Evolutionary conservation across 2,888 invertebrate species (phyloP), one percentile per base, ranked within the genome.

Genomic region (Catocala sponsa): DNA sequence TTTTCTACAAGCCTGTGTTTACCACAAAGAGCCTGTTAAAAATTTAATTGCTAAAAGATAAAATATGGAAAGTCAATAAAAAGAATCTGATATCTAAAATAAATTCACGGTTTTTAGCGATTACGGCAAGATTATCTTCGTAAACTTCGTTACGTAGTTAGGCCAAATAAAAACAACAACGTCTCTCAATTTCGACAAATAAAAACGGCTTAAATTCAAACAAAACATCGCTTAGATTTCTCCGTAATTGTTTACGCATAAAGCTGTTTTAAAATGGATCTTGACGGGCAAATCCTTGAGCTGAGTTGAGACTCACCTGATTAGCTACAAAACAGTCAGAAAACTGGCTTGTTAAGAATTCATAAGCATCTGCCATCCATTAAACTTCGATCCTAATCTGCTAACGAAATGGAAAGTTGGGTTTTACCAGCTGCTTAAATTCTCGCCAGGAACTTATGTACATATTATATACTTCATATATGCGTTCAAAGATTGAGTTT

Each of bases 231-330:
- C 50, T 62, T 51, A 62, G 60, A 57, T 61, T 60, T 42, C 41
- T n/a, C 50, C 13, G 48, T 73, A 61, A 74, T 65, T 70, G 60
- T 42, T 51, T 55, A 52, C 43, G 47, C 58, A 62, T 59, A 68
- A 70, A 74, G 63, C 65, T 70, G 65, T 62, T 74, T 62, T 68
- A 61, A 63, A 70, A 74, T 62, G 51, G 61, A 74, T 63, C 41
- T 65, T 51, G 50, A 59, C 44, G 35, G 13, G 46, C 33, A 70
- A 71, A 55, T 55, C 54, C 58, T 63, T 56, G 12, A 52, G 62
- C 51, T 61, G 50, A 62, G 49, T 61, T 59, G 13, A 53, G 56
- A 60, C 55, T 50, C 65, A 64, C 51, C 62, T 71, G 59, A 69
- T 56, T 64, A 63, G 58, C 63, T 66, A 55, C 38, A 43, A 64